These are phyloP conservation scores for Ichneumoninae sp. DNA, from an alignment of 2,888 invertebrate species.

Conservation along the genomic window DNA sequence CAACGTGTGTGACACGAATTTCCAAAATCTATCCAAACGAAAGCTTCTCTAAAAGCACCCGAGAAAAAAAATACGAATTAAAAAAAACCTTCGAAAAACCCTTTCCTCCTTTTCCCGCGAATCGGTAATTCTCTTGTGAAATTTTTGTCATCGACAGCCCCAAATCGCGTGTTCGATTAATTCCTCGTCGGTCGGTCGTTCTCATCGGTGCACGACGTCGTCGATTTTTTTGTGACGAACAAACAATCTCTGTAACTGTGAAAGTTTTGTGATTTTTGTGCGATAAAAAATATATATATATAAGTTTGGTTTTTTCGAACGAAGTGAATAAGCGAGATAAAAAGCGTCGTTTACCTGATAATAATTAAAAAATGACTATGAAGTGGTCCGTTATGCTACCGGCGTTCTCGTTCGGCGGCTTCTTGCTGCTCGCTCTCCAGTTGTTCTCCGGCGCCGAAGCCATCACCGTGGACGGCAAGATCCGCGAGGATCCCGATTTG, in stretches of 20 bases:
- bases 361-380: conserved; percentile 39
- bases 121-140: background rate
- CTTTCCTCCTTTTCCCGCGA: background rate
- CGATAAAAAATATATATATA: background rate
- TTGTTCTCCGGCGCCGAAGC: conserved; percentile 62
- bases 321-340: background rate
- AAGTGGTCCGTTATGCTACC: conserved; percentile 61
- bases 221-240: conserved; percentile 1
- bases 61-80: background rate
- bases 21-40: conserved; percentile 13
- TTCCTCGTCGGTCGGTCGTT: background rate
- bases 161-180: background rate
- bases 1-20: conserved; percentile 25
- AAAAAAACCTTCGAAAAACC: background rate
- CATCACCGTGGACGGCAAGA: conserved; percentile 78
- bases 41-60: background rate
- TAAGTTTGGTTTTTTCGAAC: background rate
- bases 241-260: conserved; percentile 27
- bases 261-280: conserved; percentile 39
- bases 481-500: conserved; percentile 80
- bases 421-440: conserved; percentile 61
- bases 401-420: conserved; percentile 51
- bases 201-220: conserved; percentile 31
- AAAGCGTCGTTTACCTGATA: background rate
- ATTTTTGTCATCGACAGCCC: background rate